Conservation (phyloP, 2,797 vertebrate species). For the Sebastes miniatus region DNA sequence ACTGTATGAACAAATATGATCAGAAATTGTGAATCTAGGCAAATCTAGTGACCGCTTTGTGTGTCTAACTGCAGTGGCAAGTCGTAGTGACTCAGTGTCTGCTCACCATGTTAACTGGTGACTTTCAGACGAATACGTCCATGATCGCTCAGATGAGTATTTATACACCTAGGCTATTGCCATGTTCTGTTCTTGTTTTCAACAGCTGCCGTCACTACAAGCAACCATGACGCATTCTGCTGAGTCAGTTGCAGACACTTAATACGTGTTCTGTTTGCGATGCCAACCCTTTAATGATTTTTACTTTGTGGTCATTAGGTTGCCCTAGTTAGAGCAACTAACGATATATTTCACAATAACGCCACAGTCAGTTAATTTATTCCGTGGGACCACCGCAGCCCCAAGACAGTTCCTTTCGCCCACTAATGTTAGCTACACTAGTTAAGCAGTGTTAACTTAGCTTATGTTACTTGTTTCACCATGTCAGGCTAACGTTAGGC, state of each 20-base stretch:
- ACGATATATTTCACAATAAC: no score
- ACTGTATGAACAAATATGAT: not conserved
- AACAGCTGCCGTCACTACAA: no score
- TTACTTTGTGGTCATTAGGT: not conserved
- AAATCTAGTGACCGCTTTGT: no score
- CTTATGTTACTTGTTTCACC: not conserved
- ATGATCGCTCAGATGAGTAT: no score
- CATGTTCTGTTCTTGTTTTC: no score
- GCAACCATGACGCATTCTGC: no score
- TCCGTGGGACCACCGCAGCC: not conserved
- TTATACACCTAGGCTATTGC: no score
- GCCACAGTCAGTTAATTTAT: not conserved
- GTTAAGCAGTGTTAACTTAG: not conserved
- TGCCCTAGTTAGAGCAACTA: no score
- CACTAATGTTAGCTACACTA: not conserved
- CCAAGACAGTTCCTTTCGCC: not conserved
- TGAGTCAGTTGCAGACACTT: not conserved
- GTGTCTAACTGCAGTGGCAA: no score
- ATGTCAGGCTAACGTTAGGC: not conserved
- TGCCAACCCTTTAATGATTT: not conserved
- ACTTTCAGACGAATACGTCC: no score
- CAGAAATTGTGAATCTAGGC: not conserved
- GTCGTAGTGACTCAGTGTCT: no score
- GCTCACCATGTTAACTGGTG: no score
- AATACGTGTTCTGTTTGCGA: not conserved